Evolutionary conservation across 2,113 vertebrate species (phyloP).

Genomic region (crab-eating macaque (Macaca fascicularis)): T2T-MFA8v1.1 NC_088376.1:29474001-29474500

Average conservation of each 20-base stretch:
- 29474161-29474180: constrained; percentile 4
- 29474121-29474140: background rate
- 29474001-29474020: background rate
- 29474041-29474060: background rate
- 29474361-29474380: constrained; percentile 39
- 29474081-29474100: too few species aligned
- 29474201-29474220: background rate
- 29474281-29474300: background rate
- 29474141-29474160: background rate
- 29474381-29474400: constrained; percentile 64
- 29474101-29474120: background rate
- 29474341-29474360: constrained; percentile 7
- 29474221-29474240: background rate
- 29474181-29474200: constrained; percentile 22
- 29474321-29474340: constrained; percentile 51
- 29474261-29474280: background rate
- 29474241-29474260: background rate
- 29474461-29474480: constrained; percentile 80
- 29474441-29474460: constrained; percentile 71
- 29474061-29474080: background rate
- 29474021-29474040: background rate
- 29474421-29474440: constrained; percentile 65
- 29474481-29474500: constrained; percentile 44
- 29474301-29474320: background rate
- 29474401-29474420: constrained; percentile 69